Evolutionary conservation across 2,888 invertebrate genomes (phyloP).

Genomic region (Folsomia manolachei): DNA sequence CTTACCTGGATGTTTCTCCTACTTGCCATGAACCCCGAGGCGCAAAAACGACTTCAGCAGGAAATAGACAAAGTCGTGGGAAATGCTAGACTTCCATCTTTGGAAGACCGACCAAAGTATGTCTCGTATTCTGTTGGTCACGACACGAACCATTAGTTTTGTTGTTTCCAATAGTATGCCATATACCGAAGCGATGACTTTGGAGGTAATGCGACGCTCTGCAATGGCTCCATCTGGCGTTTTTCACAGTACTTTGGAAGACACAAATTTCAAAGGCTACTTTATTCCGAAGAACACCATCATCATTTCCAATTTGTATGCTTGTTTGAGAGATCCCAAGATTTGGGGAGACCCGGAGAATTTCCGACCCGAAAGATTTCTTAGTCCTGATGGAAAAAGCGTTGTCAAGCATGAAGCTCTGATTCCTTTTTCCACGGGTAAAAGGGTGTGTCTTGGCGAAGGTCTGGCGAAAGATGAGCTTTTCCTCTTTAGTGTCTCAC

Average conservation of each 20-base stretch:
- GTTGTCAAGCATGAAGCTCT: conserved; percentile 32
- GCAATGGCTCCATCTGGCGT: conserved; percentile 27
- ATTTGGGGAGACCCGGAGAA: conserved; percentile 37
- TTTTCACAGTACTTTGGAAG: conserved; percentile 27
- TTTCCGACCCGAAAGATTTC: conserved; percentile 38
- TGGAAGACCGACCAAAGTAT: conserved; percentile 34
- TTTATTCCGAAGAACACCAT: conserved; percentile 35
- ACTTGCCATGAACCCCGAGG: conserved; percentile 34
- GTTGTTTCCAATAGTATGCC: conserved; percentile 37
- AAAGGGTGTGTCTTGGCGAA: conserved; percentile 30
- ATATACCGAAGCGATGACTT: conserved; percentile 39
- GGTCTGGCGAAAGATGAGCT: conserved; percentile 38
- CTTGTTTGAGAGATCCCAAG: conserved; percentile 23
- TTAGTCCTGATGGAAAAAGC: conserved; percentile 20
- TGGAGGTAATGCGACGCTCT: conserved; percentile 34
- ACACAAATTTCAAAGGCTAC: conserved; percentile 27
- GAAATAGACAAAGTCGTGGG: conserved; percentile 43
- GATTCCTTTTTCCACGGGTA: conserved; percentile 22
- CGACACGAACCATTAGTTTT: too few relatives aligned
- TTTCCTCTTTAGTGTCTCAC: conserved; percentile 28
- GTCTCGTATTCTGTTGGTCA: background rate
- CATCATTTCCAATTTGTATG: conserved; percentile 33
- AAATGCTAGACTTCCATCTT: conserved; percentile 27
- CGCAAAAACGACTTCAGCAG: conserved; percentile 39
- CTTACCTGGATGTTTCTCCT: conserved; percentile 40